A percentile compares a stretch with the other conserved stretches of the same genome.
phyloP scores from a whole-genome alignment of 2,113 vertebrate genomes.

The Xiphophorus maculatus region DNA sequence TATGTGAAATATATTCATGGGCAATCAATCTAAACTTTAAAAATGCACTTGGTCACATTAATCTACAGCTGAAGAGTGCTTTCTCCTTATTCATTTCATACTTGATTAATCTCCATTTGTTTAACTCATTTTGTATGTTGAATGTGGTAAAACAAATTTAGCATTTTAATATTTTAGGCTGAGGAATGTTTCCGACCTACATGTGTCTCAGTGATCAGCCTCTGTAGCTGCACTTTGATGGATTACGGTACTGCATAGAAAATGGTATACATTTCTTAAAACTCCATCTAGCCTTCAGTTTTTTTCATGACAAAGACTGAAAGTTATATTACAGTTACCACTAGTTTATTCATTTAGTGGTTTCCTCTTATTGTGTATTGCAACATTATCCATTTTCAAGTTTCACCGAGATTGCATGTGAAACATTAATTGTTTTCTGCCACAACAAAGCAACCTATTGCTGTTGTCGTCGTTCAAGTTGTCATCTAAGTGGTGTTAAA shows the following conservation, averaged over 20 bases:
- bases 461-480: background rate
- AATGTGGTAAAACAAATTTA: background rate
- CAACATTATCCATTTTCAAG: background rate
- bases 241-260: background rate
- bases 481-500: background rate
- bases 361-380: background rate
- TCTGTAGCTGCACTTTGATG: background rate
- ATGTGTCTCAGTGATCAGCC: background rate
- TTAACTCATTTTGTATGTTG: background rate
- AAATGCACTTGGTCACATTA: slow-evolving; percentile 9
- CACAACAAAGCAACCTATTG: background rate
- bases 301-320: background rate
- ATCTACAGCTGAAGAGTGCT: background rate
- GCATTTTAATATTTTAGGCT: background rate
- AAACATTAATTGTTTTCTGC: background rate
- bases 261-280: background rate
- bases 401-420: background rate
- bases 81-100: background rate
- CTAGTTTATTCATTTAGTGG: background rate
- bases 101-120: background rate
- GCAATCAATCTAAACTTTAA: slow-evolving; percentile 16
- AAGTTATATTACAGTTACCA: background rate
- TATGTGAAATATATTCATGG: slow-evolving; percentile 26
- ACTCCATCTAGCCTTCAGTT: background rate
- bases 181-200: background rate